Conservation (phyloP, 2,797 vertebrate genomes). For the Anomalospiza imberbis region DNA sequence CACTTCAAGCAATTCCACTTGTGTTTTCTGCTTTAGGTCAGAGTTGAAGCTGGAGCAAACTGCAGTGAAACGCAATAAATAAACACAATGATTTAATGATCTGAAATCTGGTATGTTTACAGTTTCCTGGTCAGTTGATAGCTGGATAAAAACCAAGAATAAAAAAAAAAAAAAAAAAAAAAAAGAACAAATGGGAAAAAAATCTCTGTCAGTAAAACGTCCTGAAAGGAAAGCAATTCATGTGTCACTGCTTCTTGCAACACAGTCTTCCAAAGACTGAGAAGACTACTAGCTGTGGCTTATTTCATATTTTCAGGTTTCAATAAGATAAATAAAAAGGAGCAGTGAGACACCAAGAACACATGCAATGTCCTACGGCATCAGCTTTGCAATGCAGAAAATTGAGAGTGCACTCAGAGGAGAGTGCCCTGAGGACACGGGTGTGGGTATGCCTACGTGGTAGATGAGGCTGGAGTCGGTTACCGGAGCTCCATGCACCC, state of each 20-base stretch:
- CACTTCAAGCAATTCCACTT: background rate
- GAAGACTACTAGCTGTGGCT: background rate
- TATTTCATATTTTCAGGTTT: background rate
- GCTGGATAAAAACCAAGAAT: background rate
- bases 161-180: background rate
- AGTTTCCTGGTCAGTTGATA: background rate
- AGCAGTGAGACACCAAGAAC: background rate
- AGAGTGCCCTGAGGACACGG: background rate
- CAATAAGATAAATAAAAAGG: background rate
- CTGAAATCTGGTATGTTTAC: background rate
- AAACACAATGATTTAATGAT: background rate
- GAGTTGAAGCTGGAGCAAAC: background rate
- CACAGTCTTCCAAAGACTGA: background rate
- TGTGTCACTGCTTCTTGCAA: background rate
- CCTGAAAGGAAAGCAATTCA: background rate
- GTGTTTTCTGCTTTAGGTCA: constrained; percentile 3
- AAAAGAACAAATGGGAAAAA: background rate
- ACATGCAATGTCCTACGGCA: background rate
- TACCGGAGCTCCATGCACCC: background rate
- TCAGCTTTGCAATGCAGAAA: background rate
- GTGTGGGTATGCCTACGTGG: background rate
- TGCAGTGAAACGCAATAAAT: background rate
- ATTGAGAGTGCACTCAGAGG: background rate
- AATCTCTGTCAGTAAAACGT: background rate
- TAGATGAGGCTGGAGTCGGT: background rate